Percentiles rank a stretch among this genome's conserved stretches.
These are phyloP conservation scores for Colletes gigas DNA, from an alignment of 1,140 invertebrate genomes.

Conservation along the genomic window DNA sequence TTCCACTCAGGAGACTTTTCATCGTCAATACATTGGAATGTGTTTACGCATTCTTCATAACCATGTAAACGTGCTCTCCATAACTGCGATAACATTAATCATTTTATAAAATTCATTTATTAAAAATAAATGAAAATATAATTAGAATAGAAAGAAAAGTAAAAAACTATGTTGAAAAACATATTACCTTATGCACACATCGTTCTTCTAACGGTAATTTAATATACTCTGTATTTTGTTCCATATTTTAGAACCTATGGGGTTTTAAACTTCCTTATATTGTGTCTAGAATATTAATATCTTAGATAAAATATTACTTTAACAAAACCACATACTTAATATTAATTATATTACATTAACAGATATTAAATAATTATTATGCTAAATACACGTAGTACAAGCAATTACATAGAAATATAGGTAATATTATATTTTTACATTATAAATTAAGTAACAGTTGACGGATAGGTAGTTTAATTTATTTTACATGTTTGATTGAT, in stretches of 20 bases:
- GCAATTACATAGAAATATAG: too few species aligned
- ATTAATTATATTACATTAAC: background rate
- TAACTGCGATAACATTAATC: constrained; percentile 79
- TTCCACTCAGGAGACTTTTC: constrained; percentile 96
- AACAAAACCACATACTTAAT: too few species aligned
- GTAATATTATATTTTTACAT: too few species aligned
- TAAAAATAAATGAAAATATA: constrained; percentile 28
- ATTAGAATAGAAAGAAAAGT: background rate
- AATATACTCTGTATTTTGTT: constrained; percentile 94
- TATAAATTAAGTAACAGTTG: background rate
- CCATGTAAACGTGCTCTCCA: constrained; percentile 97
- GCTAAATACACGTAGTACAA: background rate
- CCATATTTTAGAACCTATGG: constrained; percentile 81
- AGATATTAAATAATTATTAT: background rate
- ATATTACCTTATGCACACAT: constrained; percentile 91
- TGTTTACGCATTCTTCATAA: constrained; percentile 95
- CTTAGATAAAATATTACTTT: too few species aligned
- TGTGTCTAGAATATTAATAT: too few species aligned
- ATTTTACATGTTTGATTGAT: background rate
- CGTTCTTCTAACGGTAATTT: constrained; percentile 95
- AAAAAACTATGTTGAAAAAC: background rate
- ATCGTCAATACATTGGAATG: constrained; percentile 92
- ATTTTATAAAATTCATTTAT: constrained; percentile 6
- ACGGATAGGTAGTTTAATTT: background rate
- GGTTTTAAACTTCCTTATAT: background rate